A percentile compares a stretch with the other conserved stretches of the same genome.
Conservation (phyloP, 1,140 invertebrate species). For the Drosophila triauraria region DNA sequence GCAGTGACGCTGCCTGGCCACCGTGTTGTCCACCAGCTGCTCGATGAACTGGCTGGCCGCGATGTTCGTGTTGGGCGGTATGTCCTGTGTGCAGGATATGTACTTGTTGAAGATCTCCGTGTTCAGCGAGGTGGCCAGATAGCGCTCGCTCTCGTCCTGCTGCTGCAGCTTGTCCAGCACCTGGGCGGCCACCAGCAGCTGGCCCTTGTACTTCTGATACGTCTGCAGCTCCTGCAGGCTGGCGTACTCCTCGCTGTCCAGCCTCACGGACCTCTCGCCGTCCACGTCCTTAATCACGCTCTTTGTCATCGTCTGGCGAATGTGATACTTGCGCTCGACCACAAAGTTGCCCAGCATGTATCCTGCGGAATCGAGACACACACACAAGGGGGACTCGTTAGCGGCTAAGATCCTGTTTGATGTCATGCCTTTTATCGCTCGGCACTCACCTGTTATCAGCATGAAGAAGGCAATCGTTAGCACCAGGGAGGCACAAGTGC, state of each 20-base stretch:
- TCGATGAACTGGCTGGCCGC: slow-evolving; percentile 79
- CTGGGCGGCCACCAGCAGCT: slow-evolving; percentile 66
- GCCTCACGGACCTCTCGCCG: slow-evolving; percentile 47
- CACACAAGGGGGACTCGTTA: slow-evolving; percentile 62
- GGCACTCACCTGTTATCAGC: slow-evolving; percentile 77
- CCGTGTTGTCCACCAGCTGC: slow-evolving; percentile 77
- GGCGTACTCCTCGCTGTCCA: slow-evolving; percentile 70
- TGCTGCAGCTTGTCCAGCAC: slow-evolving; percentile 71
- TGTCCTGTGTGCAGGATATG: slow-evolving; percentile 81
- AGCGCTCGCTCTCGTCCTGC: slow-evolving; percentile 71
- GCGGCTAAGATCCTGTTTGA: slow-evolving; percentile 13
- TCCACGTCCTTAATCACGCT: slow-evolving; percentile 55
- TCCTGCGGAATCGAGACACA: slow-evolving; percentile 57
- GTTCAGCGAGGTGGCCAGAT: slow-evolving; percentile 78
- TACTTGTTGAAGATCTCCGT: slow-evolving; percentile 82
- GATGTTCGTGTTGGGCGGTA: slow-evolving; percentile 77
- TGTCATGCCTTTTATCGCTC: slow-evolving; percentile 3
- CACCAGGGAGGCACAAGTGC: slow-evolving; percentile 80
- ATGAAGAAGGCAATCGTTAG: slow-evolving; percentile 83
- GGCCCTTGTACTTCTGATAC: slow-evolving; percentile 74
- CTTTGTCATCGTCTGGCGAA: slow-evolving; percentile 72
- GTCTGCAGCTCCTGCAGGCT: slow-evolving; percentile 72
- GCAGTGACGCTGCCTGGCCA: slow-evolving; percentile 76
- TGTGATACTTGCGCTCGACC: slow-evolving; percentile 80
- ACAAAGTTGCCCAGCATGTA: slow-evolving; percentile 83